Evolutionary conservation across 2,888 invertebrate genomes (phyloP).

Genomic region (Macroteleia sp.): DNA sequence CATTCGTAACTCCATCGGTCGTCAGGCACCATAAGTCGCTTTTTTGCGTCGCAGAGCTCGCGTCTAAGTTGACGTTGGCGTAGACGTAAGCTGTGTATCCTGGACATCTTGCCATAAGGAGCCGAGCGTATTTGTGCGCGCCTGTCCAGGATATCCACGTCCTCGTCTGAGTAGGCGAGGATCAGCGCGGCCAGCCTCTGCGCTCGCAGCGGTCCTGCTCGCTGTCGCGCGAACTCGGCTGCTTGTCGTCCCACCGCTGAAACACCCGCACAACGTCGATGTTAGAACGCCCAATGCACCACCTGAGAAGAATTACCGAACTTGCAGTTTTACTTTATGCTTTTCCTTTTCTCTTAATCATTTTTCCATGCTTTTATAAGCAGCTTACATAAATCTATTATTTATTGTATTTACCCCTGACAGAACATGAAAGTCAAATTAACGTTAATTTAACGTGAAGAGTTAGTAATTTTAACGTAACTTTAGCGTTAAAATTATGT

Average conservation of each 20-base stretch:
- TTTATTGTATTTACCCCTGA: too few species aligned
- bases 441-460: too few species aligned
- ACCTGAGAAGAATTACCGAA: constrained; percentile 82
- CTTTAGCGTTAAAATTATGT: too few species aligned
- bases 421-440: too few species aligned
- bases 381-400: too few species aligned
- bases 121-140: constrained; percentile 81
- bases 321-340: constrained; percentile 68
- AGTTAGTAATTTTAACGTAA: too few species aligned
- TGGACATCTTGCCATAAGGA: constrained; percentile 84
- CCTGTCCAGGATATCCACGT: constrained; percentile 85
- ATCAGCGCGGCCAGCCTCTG: constrained; percentile 75
- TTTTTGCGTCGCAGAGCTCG: constrained; percentile 85
- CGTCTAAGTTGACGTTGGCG: constrained; percentile 85
- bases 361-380: too few species aligned
- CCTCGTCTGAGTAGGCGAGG: constrained; percentile 84
- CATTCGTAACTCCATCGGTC: constrained; percentile 86
- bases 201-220: constrained; percentile 70
- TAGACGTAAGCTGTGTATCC: constrained; percentile 82
- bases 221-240: constrained; percentile 78
- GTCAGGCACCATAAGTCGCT: constrained; percentile 85
- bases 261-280: constrained; percentile 84
- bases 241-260: constrained; percentile 82
- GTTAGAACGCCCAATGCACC: constrained; percentile 83
- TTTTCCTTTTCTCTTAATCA: too few species aligned